Evolutionary conservation across 2,797 vertebrate genomes (phyloP).

Genomic region (Tragelaphus eurycerus): DNA sequence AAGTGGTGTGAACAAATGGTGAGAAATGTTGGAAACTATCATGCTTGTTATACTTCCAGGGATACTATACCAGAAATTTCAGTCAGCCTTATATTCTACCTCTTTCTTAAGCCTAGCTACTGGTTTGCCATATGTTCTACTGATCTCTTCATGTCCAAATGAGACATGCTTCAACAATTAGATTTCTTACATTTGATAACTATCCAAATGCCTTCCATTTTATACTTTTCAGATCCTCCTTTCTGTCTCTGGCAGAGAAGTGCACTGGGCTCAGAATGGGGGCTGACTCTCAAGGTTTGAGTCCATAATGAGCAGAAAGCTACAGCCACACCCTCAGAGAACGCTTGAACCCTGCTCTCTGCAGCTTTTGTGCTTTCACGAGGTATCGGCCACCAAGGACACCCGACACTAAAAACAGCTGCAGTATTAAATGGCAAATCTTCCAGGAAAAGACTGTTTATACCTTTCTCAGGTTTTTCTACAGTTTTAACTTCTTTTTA

Average conservation of each 20-base stretch:
- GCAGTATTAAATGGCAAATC: slow-evolving; percentile 51
- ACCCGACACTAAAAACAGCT: slow-evolving; percentile 51
- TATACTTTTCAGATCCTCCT: background rate
- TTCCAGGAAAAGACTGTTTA: slow-evolving; percentile 64
- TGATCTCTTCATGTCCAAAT: background rate
- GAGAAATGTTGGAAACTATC: background rate
- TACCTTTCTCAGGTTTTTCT: slow-evolving; percentile 5
- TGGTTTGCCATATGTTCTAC: background rate
- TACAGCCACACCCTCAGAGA: slow-evolving; percentile 51
- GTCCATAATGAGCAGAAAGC: slow-evolving; percentile 67
- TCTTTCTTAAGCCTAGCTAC: background rate
- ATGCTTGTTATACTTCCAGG: background rate
- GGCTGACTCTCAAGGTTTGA: background rate
- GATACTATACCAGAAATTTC: background rate
- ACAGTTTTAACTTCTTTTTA: background rate
- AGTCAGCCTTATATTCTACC: background rate
- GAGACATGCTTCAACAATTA: background rate
- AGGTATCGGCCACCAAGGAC: slow-evolving; percentile 63
- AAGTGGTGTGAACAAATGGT: background rate
- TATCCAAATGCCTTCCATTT: background rate
- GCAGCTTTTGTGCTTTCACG: background rate
- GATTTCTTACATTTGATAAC: background rate
- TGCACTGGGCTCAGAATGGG: background rate
- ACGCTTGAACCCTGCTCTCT: slow-evolving; percentile 28
- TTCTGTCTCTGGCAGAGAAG: background rate